Base-by-base conservation (phyloP, 1,140 invertebrate species). In the Leptinotarsa texana region DNA sequence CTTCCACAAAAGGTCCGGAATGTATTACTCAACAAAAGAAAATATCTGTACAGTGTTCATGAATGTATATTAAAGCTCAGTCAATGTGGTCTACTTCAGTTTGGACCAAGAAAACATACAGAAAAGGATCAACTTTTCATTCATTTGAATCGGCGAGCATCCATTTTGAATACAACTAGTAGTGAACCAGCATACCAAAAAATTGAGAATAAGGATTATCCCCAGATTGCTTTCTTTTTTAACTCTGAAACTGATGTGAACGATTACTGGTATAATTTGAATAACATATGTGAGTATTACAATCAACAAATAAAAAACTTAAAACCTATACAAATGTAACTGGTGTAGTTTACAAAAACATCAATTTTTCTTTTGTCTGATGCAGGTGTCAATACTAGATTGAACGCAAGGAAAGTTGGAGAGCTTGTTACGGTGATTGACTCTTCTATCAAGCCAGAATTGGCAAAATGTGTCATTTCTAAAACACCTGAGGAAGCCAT, bases 191-290 rank as follows among this genome's bases (percentile, higher is more conserved):
- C 90, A 15, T 94, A 93, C 83, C 87, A 90, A 74, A 86, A 89
- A 72, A 88, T 93, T 1, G 88, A 89, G 21, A 86, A 90, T 3
- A 88, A 88, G 47, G 81, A 85, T 2, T 94, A 93, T 82, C 84
- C 87, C 0, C 77, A 83, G 13, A 82, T 87, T 0, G 82, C 80
- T 0, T 94, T 91, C 79, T 74, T 83, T 24, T 93, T 95, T 76
- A 76, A 86, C 1, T 86, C 82, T 3, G 80, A 88, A 2, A 80
- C 88, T 11, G 88, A 90, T 75, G 83, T 95, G 0, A 88, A 91
- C 13, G 87, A 89, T n/a, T 95, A 93, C 82, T 95, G 94, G 94
- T 88, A 88, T 70, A 89, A 93, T 63, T 85, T 94, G 82, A 90
- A 91, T 87, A 88, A 88, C 42, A 91, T 91, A 63, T 90, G 91